Base-by-base conservation (phyloP, 2,797 vertebrate genomes). In the Astyanax mexicanus region DNA sequence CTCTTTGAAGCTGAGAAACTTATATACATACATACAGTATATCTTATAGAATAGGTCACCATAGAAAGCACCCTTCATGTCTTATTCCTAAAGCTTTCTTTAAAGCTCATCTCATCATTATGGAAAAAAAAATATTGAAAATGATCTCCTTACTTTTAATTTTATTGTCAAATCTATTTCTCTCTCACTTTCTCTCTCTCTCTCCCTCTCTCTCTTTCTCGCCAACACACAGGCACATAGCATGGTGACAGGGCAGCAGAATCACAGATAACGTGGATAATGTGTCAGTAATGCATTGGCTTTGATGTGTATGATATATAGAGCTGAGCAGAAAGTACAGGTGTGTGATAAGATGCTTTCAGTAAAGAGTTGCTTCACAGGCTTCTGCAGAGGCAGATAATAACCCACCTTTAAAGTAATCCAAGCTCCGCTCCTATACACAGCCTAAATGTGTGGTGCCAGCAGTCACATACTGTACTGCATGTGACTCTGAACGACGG, bases 311-410 rank as follows among this genome's bases (percentile, higher is more conserved):
- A 0, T 64, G 55, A n/a, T 29, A 35, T 23, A 17, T 13, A n/a
- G 54, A 13, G 27, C 27, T n/a, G 54, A 25, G 54, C 13, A 8
- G 6, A 6, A 17, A 9, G 38, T 45, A 45, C 45, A 65, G 15
- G 40, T 45, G 61, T 42, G 37, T 64, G 38, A 64, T 25, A 64
- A 62, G 60, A 25, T 64, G 37, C n/a, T 62, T 62, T 62, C 37
- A 40, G 19, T 37, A 38, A 37, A 38, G n/a, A 61, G 17, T 40
- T 27, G 52, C 25, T 55, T 55, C 52, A 27, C 52, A 25, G 5
- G 23, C 25, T 55, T 4, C 52, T 29, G 52, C 15, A 29, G 6
- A 57, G 54, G 1, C 60, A 42, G 37, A 42, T 62, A 21, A 40
- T 23, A 40, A 42, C 38, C 25, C 3, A 12, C 19, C 21, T 12